phyloP scores from a whole-genome alignment of 2,888 invertebrate genomes.

The Drosophila stalkeri region DNA sequence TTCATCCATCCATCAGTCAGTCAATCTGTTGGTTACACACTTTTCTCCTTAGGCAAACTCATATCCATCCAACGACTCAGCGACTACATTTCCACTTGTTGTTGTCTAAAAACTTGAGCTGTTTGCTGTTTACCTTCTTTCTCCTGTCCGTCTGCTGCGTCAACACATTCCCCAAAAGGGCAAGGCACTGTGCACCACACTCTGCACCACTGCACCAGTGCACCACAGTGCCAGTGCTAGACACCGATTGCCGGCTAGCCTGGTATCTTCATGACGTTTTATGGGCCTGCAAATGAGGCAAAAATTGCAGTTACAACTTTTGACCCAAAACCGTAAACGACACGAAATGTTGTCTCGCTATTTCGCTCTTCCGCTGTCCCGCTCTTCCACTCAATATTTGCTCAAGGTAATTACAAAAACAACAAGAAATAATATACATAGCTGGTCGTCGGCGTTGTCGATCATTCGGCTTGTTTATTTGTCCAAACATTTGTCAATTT shows the following conservation, averaged over 20 bases:
- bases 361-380: slow-evolving; percentile 5
- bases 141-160: slow-evolving; percentile 44
- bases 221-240: slow-evolving; percentile 8
- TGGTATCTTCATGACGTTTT: slow-evolving; percentile 34
- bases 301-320: slow-evolving; percentile 69
- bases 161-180: slow-evolving; percentile 75
- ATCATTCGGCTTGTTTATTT: slow-evolving; percentile 74
- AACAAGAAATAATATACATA: slow-evolving; percentile 38
- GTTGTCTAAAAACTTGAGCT: slow-evolving; percentile 60
- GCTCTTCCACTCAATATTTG: slow-evolving; percentile 59
- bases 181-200: slow-evolving; percentile 65
- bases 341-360: slow-evolving; percentile 40
- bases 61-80: slow-evolving; percentile 28
- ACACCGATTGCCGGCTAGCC: slow-evolving; percentile 7
- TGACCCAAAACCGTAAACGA: slow-evolving; percentile 71
- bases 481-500: slow-evolving; percentile 80
- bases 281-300: slow-evolving; percentile 64
- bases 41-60: slow-evolving; percentile 62
- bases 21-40: slow-evolving; percentile 72
- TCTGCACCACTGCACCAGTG: not conserved
- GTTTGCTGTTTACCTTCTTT: slow-evolving; percentile 70
- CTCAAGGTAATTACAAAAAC: slow-evolving; percentile 74
- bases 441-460: slow-evolving; percentile 35
- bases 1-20: slow-evolving; percentile 62
- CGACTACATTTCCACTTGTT: slow-evolving; percentile 71